A percentile compares a stretch with the other conserved stretches of the same genome.
Evolutionary conservation across 37 sponge, comb jelly and placozoan genomes (phyloP).

Genomic region (Amphimedon queenslandica): DNA sequence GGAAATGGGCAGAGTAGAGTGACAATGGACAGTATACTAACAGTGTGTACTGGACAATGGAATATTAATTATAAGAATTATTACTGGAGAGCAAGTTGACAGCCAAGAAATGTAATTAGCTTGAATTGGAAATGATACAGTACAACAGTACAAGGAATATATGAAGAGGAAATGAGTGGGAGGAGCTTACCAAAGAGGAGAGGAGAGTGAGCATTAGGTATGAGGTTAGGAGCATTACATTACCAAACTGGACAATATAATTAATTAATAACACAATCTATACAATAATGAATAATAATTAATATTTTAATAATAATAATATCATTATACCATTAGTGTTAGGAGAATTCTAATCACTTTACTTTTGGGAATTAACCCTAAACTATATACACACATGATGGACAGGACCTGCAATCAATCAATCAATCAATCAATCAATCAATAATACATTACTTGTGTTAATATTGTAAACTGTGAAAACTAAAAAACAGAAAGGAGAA

Average conservation of each 20-base stretch:
- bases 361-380: slow-evolving; percentile 9
- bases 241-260: slow-evolving; percentile 79
- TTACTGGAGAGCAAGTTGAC: no score
- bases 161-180: no score
- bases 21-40: no score
- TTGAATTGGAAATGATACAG: no score
- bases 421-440: background rate
- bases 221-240: slow-evolving; percentile 67
- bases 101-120: no score
- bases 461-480: slow-evolving; percentile 90
- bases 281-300: background rate
- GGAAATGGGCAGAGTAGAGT: no score
- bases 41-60: no score
- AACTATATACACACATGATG: slow-evolving; percentile 34
- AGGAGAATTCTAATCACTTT: slow-evolving; percentile 26
- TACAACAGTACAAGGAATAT: no score
- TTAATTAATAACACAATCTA: slow-evolving; percentile 46
- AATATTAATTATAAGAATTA: no score
- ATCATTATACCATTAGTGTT: slow-evolving; percentile 6
- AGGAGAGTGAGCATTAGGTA: slow-evolving; percentile 32
- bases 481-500: slow-evolving; percentile 7
- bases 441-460: slow-evolving; percentile 45
- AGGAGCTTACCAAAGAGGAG: slow-evolving; percentile 41
- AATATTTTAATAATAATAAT: background rate
- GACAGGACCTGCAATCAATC: slow-evolving; percentile 17